Evolutionary conservation across 2,113 vertebrate species (phyloP), one percentile per base, ranked within the genome.

Genomic region (Capricornis sumatraensis): DNA sequence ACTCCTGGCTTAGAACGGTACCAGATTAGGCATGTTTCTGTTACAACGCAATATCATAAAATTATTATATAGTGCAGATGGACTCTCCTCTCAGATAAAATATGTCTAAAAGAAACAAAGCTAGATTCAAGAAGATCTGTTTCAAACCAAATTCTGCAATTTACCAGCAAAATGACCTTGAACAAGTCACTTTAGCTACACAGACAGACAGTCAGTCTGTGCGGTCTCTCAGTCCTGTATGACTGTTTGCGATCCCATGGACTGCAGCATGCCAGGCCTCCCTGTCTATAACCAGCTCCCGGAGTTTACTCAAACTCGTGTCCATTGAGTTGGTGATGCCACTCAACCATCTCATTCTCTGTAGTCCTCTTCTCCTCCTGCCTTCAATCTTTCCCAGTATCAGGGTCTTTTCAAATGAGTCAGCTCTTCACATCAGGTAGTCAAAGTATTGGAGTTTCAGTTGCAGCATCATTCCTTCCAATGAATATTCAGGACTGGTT

Each of bases 351-450:
- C n/a, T 36, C 9, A 71, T 71, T 11, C 64, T 71, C 64, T 36
- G 17, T 21, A 0, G 1, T 36, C 8, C 8, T 9, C 64, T 36
- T 71, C n/a, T 36, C n/a, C n/a, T 71, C 17, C n/a, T 0, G 0
- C n/a, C n/a, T 21, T 21, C n/a, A 36, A 71, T 36, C 64, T 11
- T 67, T 67, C n/a, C 33, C 17, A 36, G n/a, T 17, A 67, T 36
- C 64, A 21, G 33, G 64, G 33, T 67, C 64, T 67, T 67, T 67
- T 21, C 33, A 67, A 67, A 36, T 10, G 17, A 67, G 17, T 36
- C n/a, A 36, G 64, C 64, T 67, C 64, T 67, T 21, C 2, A 1
- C 17, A 67, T 67, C 64, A 36, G 17, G 33, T 36, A 14, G 64
- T 10, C 8, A 67, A 67, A 67, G 8, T 67, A 36, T 21, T 67